Base-by-base conservation (phyloP, 1,140 invertebrate species). In the Notospermus geniculatus region DNA sequence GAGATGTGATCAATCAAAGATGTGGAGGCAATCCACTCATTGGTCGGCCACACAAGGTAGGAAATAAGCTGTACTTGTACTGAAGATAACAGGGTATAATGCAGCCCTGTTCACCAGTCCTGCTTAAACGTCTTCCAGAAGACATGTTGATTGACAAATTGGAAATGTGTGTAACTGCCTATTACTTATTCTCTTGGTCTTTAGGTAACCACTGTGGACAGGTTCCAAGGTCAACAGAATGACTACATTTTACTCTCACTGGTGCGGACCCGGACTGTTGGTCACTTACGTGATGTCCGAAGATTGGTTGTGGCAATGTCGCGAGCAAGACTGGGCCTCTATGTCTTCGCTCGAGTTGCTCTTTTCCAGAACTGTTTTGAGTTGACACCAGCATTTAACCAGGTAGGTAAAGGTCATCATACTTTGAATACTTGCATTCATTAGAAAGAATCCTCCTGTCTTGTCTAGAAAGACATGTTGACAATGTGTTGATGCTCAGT, bases 171-270 rank as follows among this genome's bases (percentile, higher is more conserved):
- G 52, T 19, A 50, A 50, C 9, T 50, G 4, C n/a, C n/a, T 19
- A 43, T 27, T 50, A 50, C 9, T 60, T 53, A 22, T 62, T 62
- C 9, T 62, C 2, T 62, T 36, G 30, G 23, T 54, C 59, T 66
- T 23, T 63, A 85, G 83, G 81, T 86, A 43, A 86, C 87, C 0
- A 99, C 97, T 7, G 97, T 99, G 13, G 97, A 99, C 80, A 98
- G 98, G 73, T 99, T 97, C 79, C 97, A 99, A 79, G 97, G 97
- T 62, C 97, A 99, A 75, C 97, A 99, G 80, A 99, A 99, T 81
- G 97, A 99, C 81, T 97, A 95, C 73, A 96, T 99, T 57, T 83
- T 99, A 2, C 83, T 99, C 1, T 99, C 96, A 0, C 81, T 99
- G 17, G 97, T 99, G 19, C 86, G 95, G 63, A 99, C 97, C 0